Conservation (phyloP, 2,888 invertebrate species). For the Pristionchus japonicus region DNA sequence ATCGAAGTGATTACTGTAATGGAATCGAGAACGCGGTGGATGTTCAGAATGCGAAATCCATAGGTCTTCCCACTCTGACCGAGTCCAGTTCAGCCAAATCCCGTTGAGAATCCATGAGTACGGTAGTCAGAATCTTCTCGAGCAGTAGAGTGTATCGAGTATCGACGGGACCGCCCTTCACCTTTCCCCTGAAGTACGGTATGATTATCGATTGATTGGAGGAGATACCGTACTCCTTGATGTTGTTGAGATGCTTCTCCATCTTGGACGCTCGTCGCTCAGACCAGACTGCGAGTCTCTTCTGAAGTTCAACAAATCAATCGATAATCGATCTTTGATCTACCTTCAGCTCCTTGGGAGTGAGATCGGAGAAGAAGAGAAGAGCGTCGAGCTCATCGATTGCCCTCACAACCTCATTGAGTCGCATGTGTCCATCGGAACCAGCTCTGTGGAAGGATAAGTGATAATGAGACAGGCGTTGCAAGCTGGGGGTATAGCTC, state of each 20-base stretch:
- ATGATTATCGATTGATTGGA: background rate
- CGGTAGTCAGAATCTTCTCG: conserved; percentile 41
- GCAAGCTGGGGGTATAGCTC: conserved; percentile 5
- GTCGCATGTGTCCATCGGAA: conserved; percentile 33
- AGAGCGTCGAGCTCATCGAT: conserved; percentile 46
- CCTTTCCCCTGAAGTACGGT: background rate
- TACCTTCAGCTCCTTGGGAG: conserved; percentile 40
- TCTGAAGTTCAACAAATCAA: background rate
- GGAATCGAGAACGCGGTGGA: background rate
- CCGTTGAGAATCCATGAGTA: conserved; percentile 44
- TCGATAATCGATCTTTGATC: background rate
- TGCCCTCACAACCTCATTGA: conserved; percentile 38
- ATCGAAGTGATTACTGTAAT: background rate
- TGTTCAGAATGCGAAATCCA: conserved; percentile 1
- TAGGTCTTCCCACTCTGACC: conserved; percentile 19
- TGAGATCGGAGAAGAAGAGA: conserved; percentile 47
- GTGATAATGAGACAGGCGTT: background rate
- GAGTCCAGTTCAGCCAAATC: conserved; percentile 44
- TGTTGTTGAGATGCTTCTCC: conserved; percentile 33
- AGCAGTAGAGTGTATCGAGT: conserved; percentile 21
- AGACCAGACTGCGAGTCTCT: conserved; percentile 13
- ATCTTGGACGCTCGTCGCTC: background rate
- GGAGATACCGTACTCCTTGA: conserved; percentile 15
- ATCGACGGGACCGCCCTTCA: background rate
- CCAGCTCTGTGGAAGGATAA: conserved; percentile 25